Conservation (phyloP, 2,888 invertebrate species). For the Leptinotarsa juncta region DNA sequence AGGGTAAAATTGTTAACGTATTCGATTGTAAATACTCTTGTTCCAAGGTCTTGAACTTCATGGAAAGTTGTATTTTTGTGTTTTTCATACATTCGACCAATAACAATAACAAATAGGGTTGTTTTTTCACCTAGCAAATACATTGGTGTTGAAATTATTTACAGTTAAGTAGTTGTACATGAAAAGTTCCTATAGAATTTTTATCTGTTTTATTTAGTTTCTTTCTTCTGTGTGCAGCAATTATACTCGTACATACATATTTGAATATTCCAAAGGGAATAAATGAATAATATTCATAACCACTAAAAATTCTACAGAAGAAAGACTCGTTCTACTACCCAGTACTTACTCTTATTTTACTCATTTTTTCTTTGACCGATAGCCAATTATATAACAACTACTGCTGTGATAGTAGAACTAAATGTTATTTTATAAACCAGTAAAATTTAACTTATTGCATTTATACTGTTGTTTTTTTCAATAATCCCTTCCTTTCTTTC, state of each 20-base stretch:
- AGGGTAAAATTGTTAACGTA: no score
- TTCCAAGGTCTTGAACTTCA: no score
- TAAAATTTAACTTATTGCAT: constrained; percentile 13
- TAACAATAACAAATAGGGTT: no score
- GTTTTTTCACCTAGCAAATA: not conserved
- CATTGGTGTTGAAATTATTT: not conserved
- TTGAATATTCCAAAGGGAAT: no score
- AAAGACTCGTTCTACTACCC: not conserved
- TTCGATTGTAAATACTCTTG: no score
- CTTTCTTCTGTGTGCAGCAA: not conserved
- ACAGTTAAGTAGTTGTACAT: constrained; percentile 33
- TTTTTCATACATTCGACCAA: no score
- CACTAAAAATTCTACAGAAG: not conserved
- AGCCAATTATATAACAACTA: constrained; percentile 34
- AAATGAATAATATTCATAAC: not conserved
- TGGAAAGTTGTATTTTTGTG: no score
- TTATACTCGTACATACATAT: no score
- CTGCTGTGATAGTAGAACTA: constrained; percentile 47
- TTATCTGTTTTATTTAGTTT: not conserved
- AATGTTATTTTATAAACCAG: constrained; percentile 38
- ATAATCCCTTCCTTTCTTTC: not conserved
- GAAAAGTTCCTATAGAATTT: constrained; percentile 18
- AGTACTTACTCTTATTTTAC: constrained; percentile 27
- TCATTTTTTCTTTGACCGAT: not conserved
- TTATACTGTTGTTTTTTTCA: not conserved